Evolutionary conservation across 2,113 vertebrate species (phyloP), one percentile per base, ranked within the genome.

Genomic region (Dicaeum eximium): DNA sequence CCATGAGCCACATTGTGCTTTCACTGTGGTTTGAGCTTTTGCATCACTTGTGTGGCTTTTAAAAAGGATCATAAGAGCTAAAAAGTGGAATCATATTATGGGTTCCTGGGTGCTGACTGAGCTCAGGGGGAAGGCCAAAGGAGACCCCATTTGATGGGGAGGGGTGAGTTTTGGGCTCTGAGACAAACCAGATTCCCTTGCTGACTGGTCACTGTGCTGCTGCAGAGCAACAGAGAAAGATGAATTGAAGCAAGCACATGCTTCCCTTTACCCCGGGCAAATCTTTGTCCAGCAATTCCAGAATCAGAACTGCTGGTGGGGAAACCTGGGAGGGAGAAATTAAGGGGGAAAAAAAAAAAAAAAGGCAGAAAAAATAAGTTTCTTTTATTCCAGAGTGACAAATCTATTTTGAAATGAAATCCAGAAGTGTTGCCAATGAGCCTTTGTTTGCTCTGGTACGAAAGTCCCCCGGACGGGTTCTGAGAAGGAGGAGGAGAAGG

Each of bases 361-460:
- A 8, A 2, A 1, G 73, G 91, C 90, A 97, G 70, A 96, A 97
- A 98, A 97, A 97, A 94, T 97, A 66, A 23, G 81, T 95, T 97
- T 97, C 89, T 97, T 98, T 98, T 97, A 94, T 96, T 95, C 74
- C 69, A 53, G 90, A 92, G 96, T 96, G 96, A 97, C 91, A 93
- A 96, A 95, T 89, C 93, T 84, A 96, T 95, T 97, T 97, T 95
- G 86, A 97, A 98, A 98, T 97, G 72, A 97, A 89, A 95, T 97
- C 93, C 96, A 97, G 95, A 97, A 98, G 80, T 88, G 95, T 96
- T 97, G 97, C 98, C 97, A 98, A 97, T 96, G 93, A 96, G 96
- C 94, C 97, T 98, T 97, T 98, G 97, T 97, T 97, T 95, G 94
- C 94, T 96, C 80, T 88, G 30, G 27, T 92, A 91, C 95, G 97